A percentile compares a stretch with the other conserved stretches of the same genome.
Evolutionary conservation across 2,113 vertebrate species (phyloP).

Genomic region (Edolisoma coerulescens): DNA sequence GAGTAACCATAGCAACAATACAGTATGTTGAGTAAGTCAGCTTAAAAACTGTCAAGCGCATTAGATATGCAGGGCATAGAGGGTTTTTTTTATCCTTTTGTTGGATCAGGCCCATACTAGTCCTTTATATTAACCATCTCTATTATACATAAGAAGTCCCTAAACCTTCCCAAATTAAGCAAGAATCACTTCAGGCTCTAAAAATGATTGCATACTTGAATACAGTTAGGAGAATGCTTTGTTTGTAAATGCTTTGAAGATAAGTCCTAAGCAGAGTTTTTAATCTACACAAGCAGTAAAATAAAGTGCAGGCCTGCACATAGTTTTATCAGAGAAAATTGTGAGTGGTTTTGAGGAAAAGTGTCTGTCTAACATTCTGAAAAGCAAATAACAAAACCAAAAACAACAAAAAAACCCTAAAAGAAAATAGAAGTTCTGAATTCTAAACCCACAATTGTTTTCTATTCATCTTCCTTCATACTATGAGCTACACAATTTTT

Average conservation of each 20-base stretch:
- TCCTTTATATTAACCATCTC: not conserved
- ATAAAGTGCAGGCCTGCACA: not conserved
- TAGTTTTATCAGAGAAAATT: not conserved
- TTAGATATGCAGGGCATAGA: not conserved
- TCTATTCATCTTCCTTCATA: not conserved
- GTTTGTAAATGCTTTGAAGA: constrained; percentile 15
- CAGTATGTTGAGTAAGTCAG: not conserved
- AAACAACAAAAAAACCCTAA: not conserved
- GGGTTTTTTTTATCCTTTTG: not conserved
- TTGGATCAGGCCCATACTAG: not conserved
- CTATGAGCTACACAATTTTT: not conserved
- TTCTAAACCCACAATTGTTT: not conserved
- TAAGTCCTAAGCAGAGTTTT: not conserved
- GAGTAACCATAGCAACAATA: constrained; percentile 28
- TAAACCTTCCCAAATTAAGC: not conserved
- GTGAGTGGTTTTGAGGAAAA: not conserved
- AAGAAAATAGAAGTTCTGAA: not conserved
- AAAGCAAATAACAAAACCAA: not conserved
- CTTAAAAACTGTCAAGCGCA: not conserved
- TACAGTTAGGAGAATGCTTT: not conserved
- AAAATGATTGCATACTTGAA: not conserved
- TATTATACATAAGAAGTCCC: not conserved
- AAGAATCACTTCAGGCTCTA: not conserved
- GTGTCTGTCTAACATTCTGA: not conserved
- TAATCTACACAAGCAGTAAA: not conserved